Base-by-base conservation (phyloP, 1,140 invertebrate genomes). In the Lasaia peninsularis region DNA sequence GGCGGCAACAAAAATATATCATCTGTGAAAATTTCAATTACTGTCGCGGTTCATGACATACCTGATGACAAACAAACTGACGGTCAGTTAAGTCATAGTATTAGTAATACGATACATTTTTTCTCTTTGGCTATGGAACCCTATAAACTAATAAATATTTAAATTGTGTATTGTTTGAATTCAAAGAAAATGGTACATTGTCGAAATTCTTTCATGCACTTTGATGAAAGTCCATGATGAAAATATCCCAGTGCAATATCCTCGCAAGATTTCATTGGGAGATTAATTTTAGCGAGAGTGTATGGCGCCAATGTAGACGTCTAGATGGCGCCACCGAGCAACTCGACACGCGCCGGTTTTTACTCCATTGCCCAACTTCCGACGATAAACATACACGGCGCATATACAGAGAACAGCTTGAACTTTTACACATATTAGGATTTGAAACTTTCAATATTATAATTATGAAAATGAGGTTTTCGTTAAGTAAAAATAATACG, bases 231-330 rank as follows among this genome's bases (percentile, higher is more conserved):
- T 51, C 54, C 62, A 58, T 67, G 65, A 69, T 56, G 62, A 62
- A 71, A 72, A 65, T 65, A 68, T 67, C 62, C 49, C 53, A 49
- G 35, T 34, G 34, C 44, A 37, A 54, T 54, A 49, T 66, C 61
- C 52, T 56, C 57, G 54, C 51, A 56, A 20, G 58, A 64, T 71
- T 58, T 73, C 68, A 54, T 69, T 53, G 61, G 37, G 66, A 81
- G 83, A 86, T 84, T 84, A 84, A 86, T 84, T 80, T 80, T 54
- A 71, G 67, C 67, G 71, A 69, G 68, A 69, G 68, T 57, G 62
- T 68, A 65, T 56, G 73, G 61, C 65, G 78, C 74, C 80, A 77
- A 81, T 86, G 78, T 86, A 86, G 83, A 86, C 80, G 80, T 86
- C 83, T 86, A 86, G 75, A 86, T 86, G 82, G 82, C 78, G 78